A percentile compares a stretch with the other conserved stretches of the same genome.
phyloP scores from a whole-genome alignment of 2,888 invertebrate genomes.

The Polyploca ridens region DNA sequence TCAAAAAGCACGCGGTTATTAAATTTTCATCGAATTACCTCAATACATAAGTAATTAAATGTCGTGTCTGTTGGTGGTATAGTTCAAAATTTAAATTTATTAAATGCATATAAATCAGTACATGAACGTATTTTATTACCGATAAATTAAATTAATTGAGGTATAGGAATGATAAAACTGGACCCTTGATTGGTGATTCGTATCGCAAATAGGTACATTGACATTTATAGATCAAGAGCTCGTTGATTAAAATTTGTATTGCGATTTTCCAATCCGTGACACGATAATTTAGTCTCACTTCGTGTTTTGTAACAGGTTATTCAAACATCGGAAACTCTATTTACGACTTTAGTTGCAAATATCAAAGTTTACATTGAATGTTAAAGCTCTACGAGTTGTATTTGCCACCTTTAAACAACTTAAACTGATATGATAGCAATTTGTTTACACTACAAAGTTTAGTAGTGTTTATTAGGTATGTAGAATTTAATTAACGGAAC shows the following conservation, averaged over 20 bases:
- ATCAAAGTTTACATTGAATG: not conserved
- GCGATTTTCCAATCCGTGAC: not conserved
- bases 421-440: no score
- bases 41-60: constrained; percentile 67
- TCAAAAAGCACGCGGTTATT: constrained; percentile 66
- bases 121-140: constrained; percentile 44
- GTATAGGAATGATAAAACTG: constrained; percentile 46
- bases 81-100: constrained; percentile 50
- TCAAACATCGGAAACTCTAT: not conserved
- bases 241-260: constrained; percentile 4
- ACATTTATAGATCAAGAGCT: not conserved
- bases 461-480: no score
- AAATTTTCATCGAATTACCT: constrained; percentile 64
- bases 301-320: not conserved
- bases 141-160: constrained; percentile 45
- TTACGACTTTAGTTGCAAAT: not conserved
- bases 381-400: not conserved
- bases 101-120: constrained; percentile 67
- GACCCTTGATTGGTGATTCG: constrained; percentile 35
- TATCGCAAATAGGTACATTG: constrained; percentile 33
- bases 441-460: no score
- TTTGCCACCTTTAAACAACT: not conserved
- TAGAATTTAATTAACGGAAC: no score
- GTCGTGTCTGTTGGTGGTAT: constrained; percentile 53
- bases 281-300: not conserved